A percentile compares a stretch with the other conserved stretches of the same genome.
These are phyloP conservation scores for Araneus ventricosus DNA, from an alignment of 1,140 invertebrate genomes.

Conservation along the genomic window DNA sequence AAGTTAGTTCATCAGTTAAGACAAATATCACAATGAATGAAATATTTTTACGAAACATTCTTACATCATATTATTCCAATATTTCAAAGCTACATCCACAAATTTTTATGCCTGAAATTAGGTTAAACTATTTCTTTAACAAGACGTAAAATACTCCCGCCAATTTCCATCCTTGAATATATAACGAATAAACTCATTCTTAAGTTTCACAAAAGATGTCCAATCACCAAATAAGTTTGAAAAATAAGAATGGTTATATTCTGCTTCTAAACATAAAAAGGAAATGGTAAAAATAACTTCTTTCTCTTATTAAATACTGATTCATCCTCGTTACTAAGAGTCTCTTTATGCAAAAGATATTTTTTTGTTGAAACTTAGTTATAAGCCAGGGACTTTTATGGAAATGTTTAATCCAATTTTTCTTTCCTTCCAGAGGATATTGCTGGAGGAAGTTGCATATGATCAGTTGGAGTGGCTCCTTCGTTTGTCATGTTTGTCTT, in stretches of 20 bases:
- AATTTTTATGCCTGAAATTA: not conserved
- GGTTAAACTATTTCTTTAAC: not conserved
- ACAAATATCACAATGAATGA: not conserved
- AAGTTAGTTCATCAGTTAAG: not conserved
- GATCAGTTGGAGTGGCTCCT: not conserved
- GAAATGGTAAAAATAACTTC: not conserved
- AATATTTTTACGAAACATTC: not conserved
- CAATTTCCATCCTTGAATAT: not conserved
- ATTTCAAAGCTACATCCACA: not conserved
- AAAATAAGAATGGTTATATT: not conserved
- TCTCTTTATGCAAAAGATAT: not conserved
- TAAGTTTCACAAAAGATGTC: not conserved
- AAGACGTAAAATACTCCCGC: not conserved
- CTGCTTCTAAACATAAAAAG: not conserved
- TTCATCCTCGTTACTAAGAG: constrained; percentile 19
- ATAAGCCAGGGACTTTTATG: not conserved
- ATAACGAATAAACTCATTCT: not conserved
- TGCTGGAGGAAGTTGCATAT: not conserved
- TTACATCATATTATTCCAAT: not conserved
- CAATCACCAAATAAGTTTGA: not conserved
- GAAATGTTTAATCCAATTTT: constrained; percentile 38
- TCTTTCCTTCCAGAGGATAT: not conserved
- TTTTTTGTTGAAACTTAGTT: constrained; percentile 20
- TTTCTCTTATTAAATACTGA: constrained; percentile 47
- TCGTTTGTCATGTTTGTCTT: constrained; percentile 65